phyloP scores from a whole-genome alignment of 2,888 invertebrate genomes.

The Gerosis bhagava region DNA sequence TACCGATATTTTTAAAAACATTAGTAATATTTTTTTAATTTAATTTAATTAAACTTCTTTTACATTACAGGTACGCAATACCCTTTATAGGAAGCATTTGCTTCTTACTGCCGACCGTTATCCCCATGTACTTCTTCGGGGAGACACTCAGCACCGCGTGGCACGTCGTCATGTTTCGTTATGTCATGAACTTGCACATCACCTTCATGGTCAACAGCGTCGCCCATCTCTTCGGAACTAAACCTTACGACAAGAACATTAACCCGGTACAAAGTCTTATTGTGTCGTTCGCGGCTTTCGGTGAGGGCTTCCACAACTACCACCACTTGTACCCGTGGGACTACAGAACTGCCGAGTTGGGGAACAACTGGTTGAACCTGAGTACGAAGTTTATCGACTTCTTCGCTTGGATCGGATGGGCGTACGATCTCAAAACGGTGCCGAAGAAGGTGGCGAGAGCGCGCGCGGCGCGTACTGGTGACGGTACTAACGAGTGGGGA shows the following conservation, averaged over 20 bases:
- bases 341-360: conserved; percentile 48
- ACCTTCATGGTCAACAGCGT: conserved; percentile 85
- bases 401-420: conserved; percentile 52
- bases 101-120: conserved; percentile 42
- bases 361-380: conserved; percentile 38
- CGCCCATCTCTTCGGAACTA: conserved; percentile 78
- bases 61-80: conserved; percentile 80
- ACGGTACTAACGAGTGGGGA: conserved; percentile 42
- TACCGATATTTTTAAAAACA: too few species aligned
- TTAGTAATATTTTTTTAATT: too few species aligned
- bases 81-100: conserved; percentile 84
- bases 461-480: conserved; percentile 42
- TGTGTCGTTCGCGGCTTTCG: conserved; percentile 42
- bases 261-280: conserved; percentile 40
- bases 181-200: conserved; percentile 78
- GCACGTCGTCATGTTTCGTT: conserved; percentile 69
- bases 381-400: conserved; percentile 52
- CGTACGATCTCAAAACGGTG: conserved; percentile 51
- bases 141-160: conserved; percentile 66
- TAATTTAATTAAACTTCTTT: too few species aligned
- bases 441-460: conserved; percentile 35
- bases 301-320: conserved; percentile 58
- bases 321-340: conserved; percentile 49
- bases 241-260: conserved; percentile 64
- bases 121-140: conserved; percentile 82